These are phyloP conservation scores for Hirtodrosophila histrioides DNA, from an alignment of 2,888 invertebrate species.

Conservation along the genomic window DNA sequence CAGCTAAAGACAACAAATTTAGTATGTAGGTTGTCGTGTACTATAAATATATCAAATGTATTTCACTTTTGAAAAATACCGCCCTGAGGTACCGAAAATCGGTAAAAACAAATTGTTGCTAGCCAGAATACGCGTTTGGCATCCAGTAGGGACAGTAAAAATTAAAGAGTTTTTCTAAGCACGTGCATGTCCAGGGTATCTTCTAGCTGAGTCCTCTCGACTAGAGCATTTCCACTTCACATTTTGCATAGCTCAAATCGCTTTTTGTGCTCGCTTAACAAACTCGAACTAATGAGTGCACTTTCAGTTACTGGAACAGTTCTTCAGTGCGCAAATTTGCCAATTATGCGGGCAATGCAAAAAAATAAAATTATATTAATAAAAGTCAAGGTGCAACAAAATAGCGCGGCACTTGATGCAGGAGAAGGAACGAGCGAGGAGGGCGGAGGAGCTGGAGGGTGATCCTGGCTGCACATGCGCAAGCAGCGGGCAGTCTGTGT, in stretches of 20 bases:
- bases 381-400: slow-evolving; percentile 75
- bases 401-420: slow-evolving; percentile 71
- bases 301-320: slow-evolving; percentile 47
- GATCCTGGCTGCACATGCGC: slow-evolving; percentile 54
- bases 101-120: too few relatives aligned
- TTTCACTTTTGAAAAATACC: too few relatives aligned
- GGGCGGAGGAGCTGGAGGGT: slow-evolving; percentile 18
- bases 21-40: too few relatives aligned
- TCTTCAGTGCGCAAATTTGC: slow-evolving; percentile 53
- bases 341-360: slow-evolving; percentile 68
- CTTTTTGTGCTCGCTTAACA: slow-evolving; percentile 57
- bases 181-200: slow-evolving; percentile 6
- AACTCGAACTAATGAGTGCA: slow-evolving; percentile 72
- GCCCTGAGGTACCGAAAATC: too few relatives aligned
- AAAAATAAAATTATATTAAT: slow-evolving; percentile 12
- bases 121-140: too few relatives aligned
- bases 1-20: too few relatives aligned
- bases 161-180: too few relatives aligned
- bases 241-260: slow-evolving; percentile 34
- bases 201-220: background rate
- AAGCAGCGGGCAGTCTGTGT: slow-evolving; percentile 68
- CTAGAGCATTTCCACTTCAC: slow-evolving; percentile 3
- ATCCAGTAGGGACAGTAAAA: too few relatives aligned
- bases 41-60: too few relatives aligned
- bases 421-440: slow-evolving; percentile 17